phyloP scores from a whole-genome alignment of 2,797 vertebrate species.

The Mormyrus proboscirostris region DNA sequence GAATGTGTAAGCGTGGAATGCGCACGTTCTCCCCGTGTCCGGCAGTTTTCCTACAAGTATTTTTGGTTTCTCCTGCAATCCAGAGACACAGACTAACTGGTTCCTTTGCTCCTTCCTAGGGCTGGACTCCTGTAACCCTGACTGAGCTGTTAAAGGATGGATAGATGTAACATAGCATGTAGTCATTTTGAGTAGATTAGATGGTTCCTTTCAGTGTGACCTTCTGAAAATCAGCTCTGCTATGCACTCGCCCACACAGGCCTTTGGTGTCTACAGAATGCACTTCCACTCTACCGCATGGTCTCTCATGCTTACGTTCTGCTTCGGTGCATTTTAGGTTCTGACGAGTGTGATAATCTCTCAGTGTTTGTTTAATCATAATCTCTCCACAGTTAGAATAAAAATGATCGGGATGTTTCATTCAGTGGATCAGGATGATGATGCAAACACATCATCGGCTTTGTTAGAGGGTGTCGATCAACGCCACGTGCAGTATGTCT shows the following conservation, averaged over 20 bases:
- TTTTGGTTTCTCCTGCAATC: background rate
- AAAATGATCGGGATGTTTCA: background rate
- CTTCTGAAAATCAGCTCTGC: background rate
- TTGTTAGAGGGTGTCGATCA: background rate
- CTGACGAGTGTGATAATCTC: background rate
- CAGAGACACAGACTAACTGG: background rate
- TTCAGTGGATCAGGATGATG: no score
- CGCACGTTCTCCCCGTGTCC: background rate
- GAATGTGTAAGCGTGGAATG: background rate
- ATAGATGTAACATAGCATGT: background rate
- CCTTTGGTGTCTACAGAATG: background rate
- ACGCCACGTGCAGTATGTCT: background rate
- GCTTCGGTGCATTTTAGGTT: background rate
- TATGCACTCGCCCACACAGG: background rate
- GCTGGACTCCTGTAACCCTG: background rate
- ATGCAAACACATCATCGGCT: background rate
- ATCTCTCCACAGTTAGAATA: background rate
- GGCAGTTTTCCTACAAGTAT: background rate
- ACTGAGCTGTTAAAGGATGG: background rate
- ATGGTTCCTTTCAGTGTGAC: background rate
- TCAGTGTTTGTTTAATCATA: background rate
- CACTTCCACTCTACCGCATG: background rate
- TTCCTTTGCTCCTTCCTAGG: background rate
- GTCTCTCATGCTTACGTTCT: background rate
- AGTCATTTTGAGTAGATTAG: background rate